A percentile compares a stretch with the other conserved stretches of the same genome.
Evolutionary conservation across 2,797 vertebrate species (phyloP).

Genomic region (Emys orbicularis): DNA sequence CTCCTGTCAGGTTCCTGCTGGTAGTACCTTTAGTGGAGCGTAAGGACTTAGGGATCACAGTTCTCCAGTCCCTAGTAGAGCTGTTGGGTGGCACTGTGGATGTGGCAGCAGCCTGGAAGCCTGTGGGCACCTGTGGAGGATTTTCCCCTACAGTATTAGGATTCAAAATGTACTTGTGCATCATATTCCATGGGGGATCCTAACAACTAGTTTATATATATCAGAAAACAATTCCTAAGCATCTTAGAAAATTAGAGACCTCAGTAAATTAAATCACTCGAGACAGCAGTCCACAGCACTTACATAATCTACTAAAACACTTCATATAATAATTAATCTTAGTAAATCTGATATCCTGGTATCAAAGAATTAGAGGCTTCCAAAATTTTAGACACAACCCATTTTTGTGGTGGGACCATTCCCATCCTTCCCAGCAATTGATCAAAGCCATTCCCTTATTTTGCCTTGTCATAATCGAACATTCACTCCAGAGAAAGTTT

Average conservation of each 20-base stretch:
- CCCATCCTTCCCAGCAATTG: conserved; percentile 30
- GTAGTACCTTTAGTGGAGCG: too few species aligned
- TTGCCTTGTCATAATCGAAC: conserved; percentile 2
- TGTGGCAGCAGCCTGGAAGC: too few species aligned
- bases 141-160: conserved; percentile 5
- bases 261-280: conserved; percentile 69
- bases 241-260: conserved; percentile 61
- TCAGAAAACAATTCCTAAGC: conserved; percentile 70
- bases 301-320: conserved; percentile 65
- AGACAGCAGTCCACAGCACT: conserved; percentile 66
- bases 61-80: too few species aligned
- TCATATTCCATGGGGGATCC: not conserved
- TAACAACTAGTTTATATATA: conserved; percentile 53
- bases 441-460: conserved; percentile 19
- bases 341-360: conserved; percentile 56
- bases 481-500: not conserved
- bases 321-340: conserved; percentile 69
- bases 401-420: not conserved
- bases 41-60: too few species aligned
- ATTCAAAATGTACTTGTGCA: not conserved
- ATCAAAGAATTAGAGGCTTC: conserved; percentile 39
- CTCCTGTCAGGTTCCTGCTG: too few species aligned
- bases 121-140: not conserved
- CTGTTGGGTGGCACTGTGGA: too few species aligned
- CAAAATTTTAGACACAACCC: conserved; percentile 34